Percentiles rank a stretch among this genome's conserved stretches.
Evolutionary conservation across 2,113 vertebrate genomes (phyloP).

Genomic region (Sturnira hondurensis): DNA sequence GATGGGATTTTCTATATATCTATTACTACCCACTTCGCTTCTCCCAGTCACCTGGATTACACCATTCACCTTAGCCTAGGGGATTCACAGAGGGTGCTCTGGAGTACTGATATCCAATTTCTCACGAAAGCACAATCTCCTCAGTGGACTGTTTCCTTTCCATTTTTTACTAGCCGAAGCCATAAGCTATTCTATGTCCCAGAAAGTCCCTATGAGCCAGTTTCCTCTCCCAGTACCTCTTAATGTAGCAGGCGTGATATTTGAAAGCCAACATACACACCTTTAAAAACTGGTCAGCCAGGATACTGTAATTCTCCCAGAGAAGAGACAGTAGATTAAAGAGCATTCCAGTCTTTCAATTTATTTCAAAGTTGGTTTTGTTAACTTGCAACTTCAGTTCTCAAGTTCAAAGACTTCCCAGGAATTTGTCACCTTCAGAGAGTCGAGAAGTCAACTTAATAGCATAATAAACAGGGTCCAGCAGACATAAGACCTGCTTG

Average conservation of each 20-base stretch:
- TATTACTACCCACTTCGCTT: background rate
- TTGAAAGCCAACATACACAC: background rate
- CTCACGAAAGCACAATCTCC: background rate
- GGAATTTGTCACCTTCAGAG: background rate
- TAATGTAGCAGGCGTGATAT: background rate
- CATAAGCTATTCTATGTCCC: background rate
- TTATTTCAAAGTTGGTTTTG: background rate
- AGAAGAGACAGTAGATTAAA: background rate
- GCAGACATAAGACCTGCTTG: no score
- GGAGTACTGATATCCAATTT: background rate
- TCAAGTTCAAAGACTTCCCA: background rate
- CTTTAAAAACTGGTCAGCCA: background rate
- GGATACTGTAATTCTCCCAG: background rate
- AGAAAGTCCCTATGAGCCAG: background rate
- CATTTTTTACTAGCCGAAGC: background rate
- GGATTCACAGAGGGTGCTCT: background rate
- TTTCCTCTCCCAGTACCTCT: background rate
- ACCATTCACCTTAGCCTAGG: background rate
- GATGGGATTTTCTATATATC: background rate
- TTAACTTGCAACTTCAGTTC: background rate
- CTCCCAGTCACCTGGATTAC: background rate
- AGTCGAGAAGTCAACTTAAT: background rate
- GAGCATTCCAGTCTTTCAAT: background rate
- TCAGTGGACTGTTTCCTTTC: background rate
- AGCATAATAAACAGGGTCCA: background rate